Evolutionary conservation across 2,888 invertebrate genomes (phyloP).

Genomic region (Dynastes hyllus): DNA sequence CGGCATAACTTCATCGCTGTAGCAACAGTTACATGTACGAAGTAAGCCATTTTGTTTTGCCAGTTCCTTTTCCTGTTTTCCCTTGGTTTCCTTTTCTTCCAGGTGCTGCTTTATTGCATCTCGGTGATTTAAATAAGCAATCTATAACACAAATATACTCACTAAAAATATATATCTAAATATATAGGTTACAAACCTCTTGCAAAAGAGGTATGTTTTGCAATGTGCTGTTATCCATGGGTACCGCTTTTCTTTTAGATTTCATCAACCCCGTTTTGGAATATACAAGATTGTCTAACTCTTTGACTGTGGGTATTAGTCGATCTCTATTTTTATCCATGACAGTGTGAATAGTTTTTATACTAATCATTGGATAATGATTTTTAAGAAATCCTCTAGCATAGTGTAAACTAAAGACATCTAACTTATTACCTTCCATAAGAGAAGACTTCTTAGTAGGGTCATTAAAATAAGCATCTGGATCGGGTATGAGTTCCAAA

Average conservation of each 20-base stretch:
- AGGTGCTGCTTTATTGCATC: conserved; percentile 62
- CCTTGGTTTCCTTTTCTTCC: conserved; percentile 56
- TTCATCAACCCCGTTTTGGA: conserved; percentile 44
- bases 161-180: not conserved
- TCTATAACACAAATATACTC: conserved; percentile 52
- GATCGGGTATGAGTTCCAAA: conserved; percentile 71
- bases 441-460: conserved; percentile 53
- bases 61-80: conserved; percentile 56
- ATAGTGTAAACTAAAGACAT: conserved; percentile 31
- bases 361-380: conserved; percentile 29
- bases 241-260: conserved; percentile 40
- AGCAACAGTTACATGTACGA: conserved; percentile 74
- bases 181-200: conserved; percentile 59
- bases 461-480: conserved; percentile 65
- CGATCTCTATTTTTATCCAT: conserved; percentile 15
- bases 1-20: conserved; percentile 72
- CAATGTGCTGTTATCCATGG: conserved; percentile 49
- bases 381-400: conserved; percentile 49
- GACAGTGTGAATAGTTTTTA: conserved; percentile 11
- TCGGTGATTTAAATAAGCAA: conserved; percentile 65
- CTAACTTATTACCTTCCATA: conserved; percentile 15
- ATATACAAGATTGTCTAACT: conserved; percentile 35
- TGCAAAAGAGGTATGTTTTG: conserved; percentile 66
- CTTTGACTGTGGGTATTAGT: conserved; percentile 44
- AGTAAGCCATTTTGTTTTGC: conserved; percentile 69